A percentile compares a stretch with the other conserved stretches of the same genome.
Evolutionary conservation across 1,140 invertebrate genomes (phyloP).

Genomic region (Grapholita molesta): DNA sequence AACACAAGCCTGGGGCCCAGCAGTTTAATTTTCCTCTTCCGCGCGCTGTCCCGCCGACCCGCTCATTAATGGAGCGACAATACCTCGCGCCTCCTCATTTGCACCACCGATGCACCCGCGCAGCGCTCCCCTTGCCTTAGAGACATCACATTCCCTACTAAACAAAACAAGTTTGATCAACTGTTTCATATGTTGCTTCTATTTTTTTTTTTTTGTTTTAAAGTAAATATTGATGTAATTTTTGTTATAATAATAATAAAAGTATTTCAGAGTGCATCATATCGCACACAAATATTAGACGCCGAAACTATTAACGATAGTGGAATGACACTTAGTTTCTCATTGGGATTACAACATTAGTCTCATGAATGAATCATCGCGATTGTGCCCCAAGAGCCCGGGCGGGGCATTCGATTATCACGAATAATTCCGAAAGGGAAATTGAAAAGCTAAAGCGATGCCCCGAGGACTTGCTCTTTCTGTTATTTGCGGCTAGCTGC

Average conservation of each 20-base stretch:
- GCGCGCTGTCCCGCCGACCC: slow-evolving; percentile 55
- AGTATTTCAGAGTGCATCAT: not conserved
- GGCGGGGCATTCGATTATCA: slow-evolving; percentile 73
- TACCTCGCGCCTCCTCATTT: slow-evolving; percentile 67
- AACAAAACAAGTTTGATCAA: slow-evolving; percentile 6
- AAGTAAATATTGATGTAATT: not conserved
- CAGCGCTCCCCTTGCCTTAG: not conserved
- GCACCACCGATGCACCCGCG: slow-evolving; percentile 24
- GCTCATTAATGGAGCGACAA: slow-evolving; percentile 73
- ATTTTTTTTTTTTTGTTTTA: no score
- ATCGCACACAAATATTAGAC: slow-evolving; percentile 20
- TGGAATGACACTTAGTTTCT: slow-evolving; percentile 44
- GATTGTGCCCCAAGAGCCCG: slow-evolving; percentile 55
- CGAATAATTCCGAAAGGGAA: slow-evolving; percentile 77
- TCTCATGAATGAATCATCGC: slow-evolving; percentile 74
- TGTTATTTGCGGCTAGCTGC: slow-evolving; percentile 64
- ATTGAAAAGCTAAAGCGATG: slow-evolving; percentile 75
- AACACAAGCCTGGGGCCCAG: slow-evolving; percentile 68
- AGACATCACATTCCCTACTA: slow-evolving; percentile 10
- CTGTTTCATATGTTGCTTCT: not conserved
- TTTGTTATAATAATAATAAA: not conserved
- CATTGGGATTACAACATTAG: slow-evolving; percentile 55
- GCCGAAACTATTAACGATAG: slow-evolving; percentile 15
- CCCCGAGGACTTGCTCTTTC: slow-evolving; percentile 75
- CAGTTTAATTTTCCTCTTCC: slow-evolving; percentile 78